Base-by-base conservation (phyloP, 1,140 invertebrate genomes). In the Campoletis sonorensis region DNA sequence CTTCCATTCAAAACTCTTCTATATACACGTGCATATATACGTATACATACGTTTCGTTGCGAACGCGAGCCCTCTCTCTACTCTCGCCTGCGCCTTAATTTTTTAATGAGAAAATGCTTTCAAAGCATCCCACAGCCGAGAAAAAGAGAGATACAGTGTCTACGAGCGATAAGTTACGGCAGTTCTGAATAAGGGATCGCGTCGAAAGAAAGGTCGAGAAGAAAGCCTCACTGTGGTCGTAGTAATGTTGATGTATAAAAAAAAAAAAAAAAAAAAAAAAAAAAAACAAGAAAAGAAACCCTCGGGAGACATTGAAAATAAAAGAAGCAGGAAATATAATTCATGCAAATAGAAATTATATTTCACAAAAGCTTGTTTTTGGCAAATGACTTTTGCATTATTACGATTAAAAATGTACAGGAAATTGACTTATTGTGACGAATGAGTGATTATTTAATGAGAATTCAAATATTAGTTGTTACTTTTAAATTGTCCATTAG, bases 41-140 rank as follows among this genome's bases (percentile, higher is more conserved):
- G n/a, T n/a, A 58, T 58, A 58, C 54, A 18, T 7, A 45, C 77
- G 27, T 37, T 76, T 51, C 79, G 79, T 51, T 86, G 40, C 40
- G 40, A 45, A 13, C 40, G 40, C 7, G 40, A 45, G 68, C 61
- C 54, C 61, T 10, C 61, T 79, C 75, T 73, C 30, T 73, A 76
- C 79, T 61, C 72, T 85, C 81, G 79, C 84, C 84, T 84, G 83
- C 84, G 84, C 90, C 89, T 91, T 92, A 92, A 92, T 92, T 92
- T 92, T 92, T 92, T 92, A 92, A 92, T 92, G 91, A 92, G 91
- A 92, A 92, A 92, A 92, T 92, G 91, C 91, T 92, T 92, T 92
- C 90, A 92, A 92, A 92, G 90, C 54, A 58, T 58, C 54, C 92
- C 88, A 37, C 89, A 51, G 72, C 88, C 77, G 87, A 90, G 88